Base-by-base conservation (phyloP, 2,797 vertebrate species). In the Carduelis carduelis region DNA sequence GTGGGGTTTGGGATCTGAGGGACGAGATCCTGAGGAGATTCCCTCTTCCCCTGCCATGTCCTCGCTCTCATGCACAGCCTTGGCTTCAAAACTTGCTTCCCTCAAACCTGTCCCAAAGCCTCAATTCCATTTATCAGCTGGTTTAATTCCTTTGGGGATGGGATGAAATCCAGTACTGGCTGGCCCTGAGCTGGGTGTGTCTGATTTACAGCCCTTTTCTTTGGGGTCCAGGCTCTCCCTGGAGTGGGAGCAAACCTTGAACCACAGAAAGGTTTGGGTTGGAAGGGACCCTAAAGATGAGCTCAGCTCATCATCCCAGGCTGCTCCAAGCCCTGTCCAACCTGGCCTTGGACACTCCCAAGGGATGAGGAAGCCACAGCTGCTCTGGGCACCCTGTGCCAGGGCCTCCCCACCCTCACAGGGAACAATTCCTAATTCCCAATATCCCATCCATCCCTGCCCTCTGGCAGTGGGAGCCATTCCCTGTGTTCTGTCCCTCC, bases 321-420 rank as follows among this genome's bases (percentile, higher is more conserved):
- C 0, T 56, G 26, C 43, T 41, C 43, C 14, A 12, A 59, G 49
- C 26, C 9, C 13, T 0, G 2, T 65, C 35, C 60, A 34, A 0
- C 21, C 26, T 50, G 52, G 21, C 44, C 52, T 43, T 57, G 52
- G 44, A 0, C 22, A 35, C 14, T 65, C 0, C 20, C 50, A 74
- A 72, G 35, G 43, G 60, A 35, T 64, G 50, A 17, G 7, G 5
- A 34, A 72, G 35, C 30, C 69, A 18, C 81, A 74, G 43, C 43
- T 65, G 0, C 60, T 83, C 59, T 56, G 69, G 30, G 24, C 50
- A 64, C 24, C 30, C 8, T 21, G 12, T 55, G 30, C 18, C 69
- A 49, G 24, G 18, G 24, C 9, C 4, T 41, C 0, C 0, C 20
- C 80, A 28, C 7, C 24, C 43, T 65, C 52, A 0, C 26, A 84